Base-by-base conservation (phyloP, 2,797 vertebrate species). In the Leptatherina wallacei region DNA sequence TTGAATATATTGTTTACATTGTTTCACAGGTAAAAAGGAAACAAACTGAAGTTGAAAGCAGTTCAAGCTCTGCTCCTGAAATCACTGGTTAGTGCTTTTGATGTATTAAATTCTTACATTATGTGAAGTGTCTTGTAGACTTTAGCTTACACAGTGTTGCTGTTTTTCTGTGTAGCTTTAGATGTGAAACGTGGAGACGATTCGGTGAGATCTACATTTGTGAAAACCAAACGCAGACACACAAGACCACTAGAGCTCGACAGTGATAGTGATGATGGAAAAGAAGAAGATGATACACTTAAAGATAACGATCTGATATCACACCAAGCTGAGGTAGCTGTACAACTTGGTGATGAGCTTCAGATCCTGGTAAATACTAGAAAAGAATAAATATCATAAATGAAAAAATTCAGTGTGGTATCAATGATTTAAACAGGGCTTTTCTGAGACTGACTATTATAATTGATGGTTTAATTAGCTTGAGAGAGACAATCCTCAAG, bases 21-120 rank as follows among this genome's bases (percentile, higher is more conserved):
- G 6, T 62, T 44, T 14, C 59, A 71, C 82, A 97, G 96, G 96
- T 99, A 57, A 99, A 99, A 90, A 95, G 95, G 91, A 99, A 97
- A 93, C 92, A 93, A 2, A 78, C 92, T 0, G 94, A 95, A 30
- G 94, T 88, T 83, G 97, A 96, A 89, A 93, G 93, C 66, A 89
- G 93, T 51, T 89, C 90, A 32, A 88, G 92, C 36, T 94, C 94
- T 0, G 0, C 68, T 6, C 54, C 32, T 30, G 76, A 88, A 67
- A 61, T 13, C 52, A 22, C 60, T n/a, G 82, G 91, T 92, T 12
- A 78, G 90, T 86, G 51, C 13, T 60, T 75, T 52, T 60, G 12
- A 44, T 55, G 2, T 4, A 36, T n/a, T 52, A 30, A 33, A 52
- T 2, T n/a, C 3, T 61, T 74, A 47, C 11, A 22, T 2, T 12